phyloP scores from a whole-genome alignment of 2,797 vertebrate species.

The Brachyrhaphis roseni region DNA sequence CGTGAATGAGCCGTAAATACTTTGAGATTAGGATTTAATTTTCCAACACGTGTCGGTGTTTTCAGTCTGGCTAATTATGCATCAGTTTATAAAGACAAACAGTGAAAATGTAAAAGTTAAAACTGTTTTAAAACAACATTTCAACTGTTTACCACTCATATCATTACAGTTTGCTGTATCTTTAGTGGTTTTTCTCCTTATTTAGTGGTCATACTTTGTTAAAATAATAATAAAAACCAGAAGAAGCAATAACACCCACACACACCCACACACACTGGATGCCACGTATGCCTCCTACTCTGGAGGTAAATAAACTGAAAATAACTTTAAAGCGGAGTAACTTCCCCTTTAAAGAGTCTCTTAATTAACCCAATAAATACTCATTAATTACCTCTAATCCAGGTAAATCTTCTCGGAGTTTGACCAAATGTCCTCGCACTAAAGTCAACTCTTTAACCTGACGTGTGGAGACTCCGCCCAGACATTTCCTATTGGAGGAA shows the following conservation, averaged over 20 bases:
- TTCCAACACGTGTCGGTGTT: not conserved
- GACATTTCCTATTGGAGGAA: constrained; percentile 32
- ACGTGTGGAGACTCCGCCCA: constrained; percentile 51
- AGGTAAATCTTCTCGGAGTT: constrained; percentile 3
- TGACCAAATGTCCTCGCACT: constrained; percentile 32
- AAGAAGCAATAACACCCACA: not conserved
- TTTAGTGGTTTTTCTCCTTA: not conserved
- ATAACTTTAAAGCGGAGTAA: too few species aligned
- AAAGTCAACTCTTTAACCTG: constrained; percentile 34
- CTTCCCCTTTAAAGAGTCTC: not conserved
- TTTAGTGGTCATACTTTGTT: not conserved
- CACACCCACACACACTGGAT: constrained; percentile 22
- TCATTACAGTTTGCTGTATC: not conserved
- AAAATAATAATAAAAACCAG: not conserved
- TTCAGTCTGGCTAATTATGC: not conserved
- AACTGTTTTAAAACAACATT: not conserved
- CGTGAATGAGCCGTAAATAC: not conserved
- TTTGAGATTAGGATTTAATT: not conserved
- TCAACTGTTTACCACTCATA: not conserved
- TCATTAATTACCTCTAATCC: constrained; percentile 44
- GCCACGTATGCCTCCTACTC: constrained; percentile 66
- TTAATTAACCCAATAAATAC: not conserved
- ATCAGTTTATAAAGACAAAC: not conserved
- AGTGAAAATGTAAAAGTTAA: not conserved
- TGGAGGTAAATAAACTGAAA: constrained; percentile 8